Conservation (phyloP, 2,113 vertebrate species). For the Poeciliopsis occidentalis region DNA sequence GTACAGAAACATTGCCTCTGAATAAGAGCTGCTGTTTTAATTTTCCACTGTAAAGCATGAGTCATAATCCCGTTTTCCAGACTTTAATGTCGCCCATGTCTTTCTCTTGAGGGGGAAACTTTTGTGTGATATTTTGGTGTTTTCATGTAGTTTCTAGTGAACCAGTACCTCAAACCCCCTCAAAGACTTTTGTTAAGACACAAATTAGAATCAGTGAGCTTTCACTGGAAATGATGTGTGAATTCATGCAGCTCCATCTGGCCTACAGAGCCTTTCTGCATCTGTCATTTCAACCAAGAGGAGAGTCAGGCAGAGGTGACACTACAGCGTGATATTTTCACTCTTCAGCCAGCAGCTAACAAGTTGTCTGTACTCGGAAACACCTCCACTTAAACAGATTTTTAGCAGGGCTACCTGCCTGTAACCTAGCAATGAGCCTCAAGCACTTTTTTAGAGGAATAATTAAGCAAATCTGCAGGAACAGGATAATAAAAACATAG, state of each 20-base stretch:
- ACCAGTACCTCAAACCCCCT: neutral
- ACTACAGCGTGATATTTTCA: conserved; percentile 20
- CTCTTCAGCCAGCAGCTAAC: conserved; percentile 35
- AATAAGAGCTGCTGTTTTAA: conserved; percentile 19
- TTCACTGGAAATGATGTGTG: conserved; percentile 52
- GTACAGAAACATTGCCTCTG: conserved; percentile 3
- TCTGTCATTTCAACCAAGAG: conserved; percentile 43
- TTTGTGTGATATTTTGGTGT: conserved; percentile 14
- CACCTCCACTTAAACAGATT: conserved; percentile 44
- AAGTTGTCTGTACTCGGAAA: conserved; percentile 57
- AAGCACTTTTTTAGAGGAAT: conserved; percentile 38
- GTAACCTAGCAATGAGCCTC: conserved; percentile 70
- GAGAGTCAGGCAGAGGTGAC: conserved; percentile 34
- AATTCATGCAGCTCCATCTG: conserved; percentile 70
- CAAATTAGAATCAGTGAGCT: conserved; percentile 44
- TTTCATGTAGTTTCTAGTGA: conserved; percentile 12
- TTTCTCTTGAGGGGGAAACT: conserved; percentile 16
- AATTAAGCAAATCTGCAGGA: conserved; percentile 53
- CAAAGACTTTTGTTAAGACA: conserved; percentile 24
- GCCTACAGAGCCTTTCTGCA: conserved; percentile 35
- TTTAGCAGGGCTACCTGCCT: conserved; percentile 46
- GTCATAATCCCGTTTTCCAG: conserved; percentile 44
- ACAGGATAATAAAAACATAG: conserved; percentile 30
- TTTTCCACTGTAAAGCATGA: conserved; percentile 38
- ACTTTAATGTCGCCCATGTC: conserved; percentile 18